Conservation (phyloP, 1,140 invertebrate genomes). For the Chrysomallon squamiferum region DNA sequence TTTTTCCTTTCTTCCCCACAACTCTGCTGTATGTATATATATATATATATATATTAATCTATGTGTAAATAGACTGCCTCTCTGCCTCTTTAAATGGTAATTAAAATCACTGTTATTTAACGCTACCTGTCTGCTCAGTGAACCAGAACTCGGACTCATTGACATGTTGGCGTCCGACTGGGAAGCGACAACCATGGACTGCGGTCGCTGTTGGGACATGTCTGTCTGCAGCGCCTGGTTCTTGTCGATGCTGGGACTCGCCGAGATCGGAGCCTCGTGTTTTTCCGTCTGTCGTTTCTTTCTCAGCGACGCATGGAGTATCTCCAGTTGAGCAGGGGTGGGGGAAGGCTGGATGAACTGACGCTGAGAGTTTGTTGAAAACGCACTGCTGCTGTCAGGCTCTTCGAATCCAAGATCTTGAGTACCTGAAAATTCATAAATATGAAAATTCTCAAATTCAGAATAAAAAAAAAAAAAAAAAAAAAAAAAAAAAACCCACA, state of each 20-base stretch:
- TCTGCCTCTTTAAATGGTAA: too few relatives aligned
- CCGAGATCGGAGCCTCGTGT: constrained; percentile 14
- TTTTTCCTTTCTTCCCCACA: too few relatives aligned
- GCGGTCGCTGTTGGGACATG: constrained; percentile 57
- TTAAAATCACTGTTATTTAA: too few relatives aligned
- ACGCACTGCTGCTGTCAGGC: constrained; percentile 47
- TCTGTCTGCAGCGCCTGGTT: constrained; percentile 56
- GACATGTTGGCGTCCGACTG: constrained; percentile 58
- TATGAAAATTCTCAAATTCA: not conserved
- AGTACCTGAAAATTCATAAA: constrained; percentile 17
- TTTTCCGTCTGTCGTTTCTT: constrained; percentile 60
- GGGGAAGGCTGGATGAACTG: constrained; percentile 19
- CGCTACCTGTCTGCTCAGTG: constrained; percentile 60
- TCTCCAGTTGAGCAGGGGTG: constrained; percentile 55
- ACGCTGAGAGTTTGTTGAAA: constrained; percentile 26
- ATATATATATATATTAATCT: too few relatives aligned
- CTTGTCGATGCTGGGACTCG: constrained; percentile 50
- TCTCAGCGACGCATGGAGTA: constrained; percentile 68
- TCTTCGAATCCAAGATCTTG: constrained; percentile 56
- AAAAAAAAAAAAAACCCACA: constrained; percentile 5
- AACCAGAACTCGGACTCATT: constrained; percentile 53
- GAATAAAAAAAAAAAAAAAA: constrained; percentile 11
- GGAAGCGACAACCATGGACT: constrained; percentile 62
- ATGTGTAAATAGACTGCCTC: too few relatives aligned
- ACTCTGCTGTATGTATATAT: too few relatives aligned